Evolutionary conservation across 2,113 vertebrate species (phyloP), one percentile per base, ranked within the genome.

Genomic region (Glaucomys volans): DNA sequence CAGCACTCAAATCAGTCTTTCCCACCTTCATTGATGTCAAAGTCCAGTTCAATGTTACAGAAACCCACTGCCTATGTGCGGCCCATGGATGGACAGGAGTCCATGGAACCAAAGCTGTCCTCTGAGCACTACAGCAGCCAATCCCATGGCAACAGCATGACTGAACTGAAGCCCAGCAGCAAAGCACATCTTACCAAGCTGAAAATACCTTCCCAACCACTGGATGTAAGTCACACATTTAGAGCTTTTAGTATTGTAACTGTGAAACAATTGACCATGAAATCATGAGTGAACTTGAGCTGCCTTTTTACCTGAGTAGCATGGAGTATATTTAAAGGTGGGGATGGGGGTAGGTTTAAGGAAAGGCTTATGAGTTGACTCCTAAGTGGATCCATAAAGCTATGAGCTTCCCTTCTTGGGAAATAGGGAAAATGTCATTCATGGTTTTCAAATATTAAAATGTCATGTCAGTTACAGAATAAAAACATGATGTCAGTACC

Each of bases 31-130:
- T 98, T 99, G 32, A 99, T 99, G 99, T 99, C 99, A 97, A 99
- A 99, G 97, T 99, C 99, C 80, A 98, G 98, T 97, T 99, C 99
- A 85, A 99, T 99, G 99, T 98, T 99, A 69, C 99, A 99, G 98
- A 99, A 99, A 96, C 99, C 99, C 97, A 99, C 99, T 17, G 99
- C 99, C 3, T 99, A 99, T 30, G 99, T 99, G 3, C 98, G 99
- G 98, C 99, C 99, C 44, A 99, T 99, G 99, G 99, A 99, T 16
- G 99, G 99, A 96, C 99, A 99, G 98, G 99, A 99, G 85, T 99
- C 99, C 54, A 98, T 99, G 95, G 99, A 99, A 98, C 98, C 99
- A 97, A 99, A 99, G 98, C 98, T 99, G 94, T 98, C 99, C 40
- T 99, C 99, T 0, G 99, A 99, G 98, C 99, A 99, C 98, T 99